These are phyloP conservation scores for Onychostoma macrolepis DNA, from an alignment of 2,113 vertebrate species.

Conservation along the genomic window DNA sequence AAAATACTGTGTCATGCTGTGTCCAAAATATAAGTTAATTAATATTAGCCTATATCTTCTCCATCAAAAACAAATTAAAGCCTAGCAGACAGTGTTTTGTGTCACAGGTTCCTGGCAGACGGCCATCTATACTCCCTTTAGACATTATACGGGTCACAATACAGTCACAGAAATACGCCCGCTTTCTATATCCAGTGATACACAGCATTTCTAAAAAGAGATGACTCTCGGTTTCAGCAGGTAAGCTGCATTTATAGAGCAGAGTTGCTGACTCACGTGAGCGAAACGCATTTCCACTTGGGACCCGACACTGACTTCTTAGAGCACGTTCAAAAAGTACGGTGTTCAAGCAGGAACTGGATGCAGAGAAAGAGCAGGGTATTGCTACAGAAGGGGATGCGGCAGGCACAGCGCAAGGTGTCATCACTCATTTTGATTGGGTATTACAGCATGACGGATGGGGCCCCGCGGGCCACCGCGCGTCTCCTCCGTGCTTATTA, in stretches of 20 bases:
- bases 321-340: constrained; percentile 22
- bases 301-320: constrained; percentile 40
- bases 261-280: constrained; percentile 42
- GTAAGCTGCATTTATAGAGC: constrained; percentile 17
- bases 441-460: constrained; percentile 94
- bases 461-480: constrained; percentile 84
- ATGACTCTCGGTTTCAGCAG: not conserved
- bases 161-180: not conserved
- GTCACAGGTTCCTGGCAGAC: not conserved
- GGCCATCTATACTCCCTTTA: not conserved
- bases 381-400: constrained; percentile 70
- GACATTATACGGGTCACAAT: not conserved
- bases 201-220: not conserved
- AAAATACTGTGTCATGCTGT: not conserved
- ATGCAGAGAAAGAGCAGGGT: constrained; percentile 49
- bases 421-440: constrained; percentile 92
- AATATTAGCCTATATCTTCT: not conserved
- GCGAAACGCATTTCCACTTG: constrained; percentile 42
- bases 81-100: not conserved
- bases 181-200: not conserved
- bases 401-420: constrained; percentile 74
- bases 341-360: constrained; percentile 36
- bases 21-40: not conserved
- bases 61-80: not conserved
- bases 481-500: constrained; percentile 84